Conservation (phyloP, 1,140 invertebrate species). For the Formica selysi region DNA sequence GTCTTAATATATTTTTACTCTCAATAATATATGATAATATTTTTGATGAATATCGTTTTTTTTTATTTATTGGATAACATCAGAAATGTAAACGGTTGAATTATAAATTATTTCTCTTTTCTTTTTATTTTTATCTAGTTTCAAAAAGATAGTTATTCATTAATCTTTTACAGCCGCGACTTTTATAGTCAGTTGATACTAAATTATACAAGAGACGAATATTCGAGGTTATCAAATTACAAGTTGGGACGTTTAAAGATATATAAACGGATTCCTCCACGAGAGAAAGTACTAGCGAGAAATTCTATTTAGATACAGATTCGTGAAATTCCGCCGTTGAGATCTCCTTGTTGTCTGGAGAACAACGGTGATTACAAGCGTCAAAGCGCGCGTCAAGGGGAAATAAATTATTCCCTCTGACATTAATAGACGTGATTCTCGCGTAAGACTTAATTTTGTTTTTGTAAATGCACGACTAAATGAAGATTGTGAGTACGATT, state of each 20-base stretch:
- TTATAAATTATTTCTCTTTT: background rate
- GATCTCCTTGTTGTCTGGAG: conserved; percentile 48
- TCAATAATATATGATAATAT: background rate
- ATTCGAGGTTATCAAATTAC: conserved; percentile 30
- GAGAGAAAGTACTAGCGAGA: conserved; percentile 35
- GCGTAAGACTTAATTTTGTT: conserved; percentile 62
- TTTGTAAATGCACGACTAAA: conserved; percentile 53
- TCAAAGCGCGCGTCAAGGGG: conserved; percentile 40
- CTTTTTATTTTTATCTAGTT: background rate
- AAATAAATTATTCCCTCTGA: conserved; percentile 59
- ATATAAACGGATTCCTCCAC: background rate
- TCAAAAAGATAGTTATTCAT: background rate
- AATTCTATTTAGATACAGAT: conserved; percentile 59
- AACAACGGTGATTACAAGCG: conserved; percentile 46
- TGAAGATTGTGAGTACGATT: conserved; percentile 60
- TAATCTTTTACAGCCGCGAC: background rate
- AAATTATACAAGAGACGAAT: conserved; percentile 3
- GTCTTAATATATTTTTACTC: background rate
- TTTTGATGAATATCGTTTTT: background rate
- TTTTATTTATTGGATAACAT: background rate
- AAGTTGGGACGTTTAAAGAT: conserved; percentile 19
- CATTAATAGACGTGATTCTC: conserved; percentile 63
- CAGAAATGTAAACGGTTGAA: background rate
- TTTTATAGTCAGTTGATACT: background rate
- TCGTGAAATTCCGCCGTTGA: conserved; percentile 47